A percentile compares a stretch with the other conserved stretches of the same genome.
Conservation (phyloP, 2,888 invertebrate genomes). For the Trachelus iudaicus region DNA sequence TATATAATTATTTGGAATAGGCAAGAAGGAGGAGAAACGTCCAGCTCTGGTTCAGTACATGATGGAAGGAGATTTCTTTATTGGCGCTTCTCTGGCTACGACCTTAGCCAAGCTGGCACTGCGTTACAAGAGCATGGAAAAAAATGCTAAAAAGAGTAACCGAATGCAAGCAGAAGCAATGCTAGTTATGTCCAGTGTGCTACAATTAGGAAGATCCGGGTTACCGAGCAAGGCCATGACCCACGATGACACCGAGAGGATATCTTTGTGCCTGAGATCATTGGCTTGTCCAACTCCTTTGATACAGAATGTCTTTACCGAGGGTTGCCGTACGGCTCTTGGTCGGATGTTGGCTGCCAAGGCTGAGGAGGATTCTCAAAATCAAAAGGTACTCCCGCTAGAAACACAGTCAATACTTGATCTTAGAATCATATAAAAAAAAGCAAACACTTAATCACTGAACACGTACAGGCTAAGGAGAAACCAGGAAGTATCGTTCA, state of each 20-base stretch:
- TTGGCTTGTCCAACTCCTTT: constrained; percentile 76
- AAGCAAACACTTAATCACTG: not conserved
- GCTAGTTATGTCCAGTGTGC: constrained; percentile 87
- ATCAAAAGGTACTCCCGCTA: constrained; percentile 63
- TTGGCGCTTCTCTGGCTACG: constrained; percentile 91
- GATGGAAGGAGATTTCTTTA: constrained; percentile 95
- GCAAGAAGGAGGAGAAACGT: constrained; percentile 74
- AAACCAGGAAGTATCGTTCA: constrained; percentile 78
- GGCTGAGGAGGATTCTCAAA: constrained; percentile 75
- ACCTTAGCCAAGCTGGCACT: constrained; percentile 92
- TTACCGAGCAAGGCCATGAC: constrained; percentile 83
- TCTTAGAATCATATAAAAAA: not conserved
- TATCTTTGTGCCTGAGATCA: constrained; percentile 83
- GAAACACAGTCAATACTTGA: not conserved
- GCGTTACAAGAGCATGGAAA: constrained; percentile 55
- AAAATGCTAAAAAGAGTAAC: constrained; percentile 64
- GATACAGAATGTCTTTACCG: constrained; percentile 78
- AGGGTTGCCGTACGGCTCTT: constrained; percentile 81
- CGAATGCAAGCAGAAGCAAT: constrained; percentile 83
- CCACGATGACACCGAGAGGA: constrained; percentile 94
- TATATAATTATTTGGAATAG: constrained; percentile 27
- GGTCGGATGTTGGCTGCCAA: constrained; percentile 87
- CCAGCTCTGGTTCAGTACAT: constrained; percentile 89
- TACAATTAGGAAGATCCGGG: constrained; percentile 79
- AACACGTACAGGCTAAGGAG: constrained; percentile 71